Evolutionary conservation across 37 sponge, comb jelly and placozoan genomes (phyloP), one percentile per base, ranked within the genome.

Genomic region (Cladorhizidae sp.): DNA sequence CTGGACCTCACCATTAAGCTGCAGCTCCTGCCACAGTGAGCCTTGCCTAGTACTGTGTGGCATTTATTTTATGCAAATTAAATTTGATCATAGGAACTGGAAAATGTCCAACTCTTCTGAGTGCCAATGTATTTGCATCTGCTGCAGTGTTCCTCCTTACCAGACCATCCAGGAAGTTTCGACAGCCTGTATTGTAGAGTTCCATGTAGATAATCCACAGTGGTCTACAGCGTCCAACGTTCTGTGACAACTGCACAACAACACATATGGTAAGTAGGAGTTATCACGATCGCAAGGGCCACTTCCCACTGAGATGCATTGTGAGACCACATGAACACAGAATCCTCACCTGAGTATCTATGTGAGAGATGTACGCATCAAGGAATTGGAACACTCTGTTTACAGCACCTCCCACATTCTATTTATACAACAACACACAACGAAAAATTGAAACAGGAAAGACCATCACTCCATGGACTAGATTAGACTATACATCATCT

Each of bases 111-210:
- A n/a, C n/a, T n/a, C n/a, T n/a, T n/a, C n/a, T n/a, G n/a, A n/a
- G n/a, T n/a, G n/a, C n/a, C n/a, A n/a, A n/a, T n/a, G n/a, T n/a
- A n/a, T n/a, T n/a, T n/a, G n/a, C n/a, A n/a, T n/a, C n/a, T n/a
- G n/a, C n/a, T n/a, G n/a, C 9, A 45, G 9, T 9, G 9, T 45
- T 45, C 12, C 21, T 40, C 15, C 91, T 70, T 38, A 91, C 92
- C 80, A 91, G 40, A 50, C 92, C 92, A 70, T 82, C 92, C 23
- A 91, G 56, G 20, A 81, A 73, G 14, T 58, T 56, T 38, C 77
- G 64, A 55, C 92, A 91, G 40, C 83, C 70, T 0, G 70, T 39
- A 35, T 42, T 74, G 74, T 86, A 80, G 7, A 86, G 39, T 28
- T 79, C 70, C 31, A 33, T 67, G 54, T 91, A 91, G 0, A 75